Percentiles rank a stretch among this genome's conserved stretches.
phyloP scores from a whole-genome alignment of 2,888 invertebrate genomes.

The Sylvicola fuscatus region DNA sequence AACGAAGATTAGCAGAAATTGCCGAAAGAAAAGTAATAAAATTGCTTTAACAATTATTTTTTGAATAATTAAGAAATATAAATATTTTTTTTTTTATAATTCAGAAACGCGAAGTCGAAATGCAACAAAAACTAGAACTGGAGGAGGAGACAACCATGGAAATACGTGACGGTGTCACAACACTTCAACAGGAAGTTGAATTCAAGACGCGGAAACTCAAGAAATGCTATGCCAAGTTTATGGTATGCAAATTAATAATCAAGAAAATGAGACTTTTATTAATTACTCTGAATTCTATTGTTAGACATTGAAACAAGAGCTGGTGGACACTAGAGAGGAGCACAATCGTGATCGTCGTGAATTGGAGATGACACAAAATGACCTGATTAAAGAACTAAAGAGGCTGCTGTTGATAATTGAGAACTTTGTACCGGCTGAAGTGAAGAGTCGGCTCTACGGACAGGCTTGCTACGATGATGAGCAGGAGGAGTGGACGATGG shows the following conservation, averaged over 20 bases:
- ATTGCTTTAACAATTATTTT: conserved; percentile 2
- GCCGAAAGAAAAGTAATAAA: conserved; percentile 52
- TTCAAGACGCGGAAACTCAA: conserved; percentile 82
- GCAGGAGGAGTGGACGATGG: conserved; percentile 48
- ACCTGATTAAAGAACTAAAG: conserved; percentile 76
- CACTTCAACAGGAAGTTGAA: conserved; percentile 91
- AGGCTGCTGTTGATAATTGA: conserved; percentile 74
- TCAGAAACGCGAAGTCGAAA: conserved; percentile 46
- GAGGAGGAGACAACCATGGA: conserved; percentile 86
- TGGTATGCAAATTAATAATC: conserved; percentile 19
- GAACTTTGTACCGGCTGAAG: conserved; percentile 73
- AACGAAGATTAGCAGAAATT: conserved; percentile 68
- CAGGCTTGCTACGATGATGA: conserved; percentile 65
- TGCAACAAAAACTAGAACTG: conserved; percentile 81
- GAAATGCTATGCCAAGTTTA: conserved; percentile 69
- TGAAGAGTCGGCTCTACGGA: conserved; percentile 50
- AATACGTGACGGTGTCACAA: conserved; percentile 76
- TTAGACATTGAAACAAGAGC: conserved; percentile 51
- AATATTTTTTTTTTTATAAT: too few relatives aligned
- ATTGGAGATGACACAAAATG: conserved; percentile 76
- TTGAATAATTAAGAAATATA: not conserved
- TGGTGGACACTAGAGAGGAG: conserved; percentile 65
- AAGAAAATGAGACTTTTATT: too few relatives aligned
- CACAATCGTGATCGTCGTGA: conserved; percentile 84
- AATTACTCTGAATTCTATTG: too few relatives aligned